Evolutionary conservation across 2,113 vertebrate species (phyloP), one percentile per base, ranked within the genome.

Genomic region (Festucalex cinctus): DNA sequence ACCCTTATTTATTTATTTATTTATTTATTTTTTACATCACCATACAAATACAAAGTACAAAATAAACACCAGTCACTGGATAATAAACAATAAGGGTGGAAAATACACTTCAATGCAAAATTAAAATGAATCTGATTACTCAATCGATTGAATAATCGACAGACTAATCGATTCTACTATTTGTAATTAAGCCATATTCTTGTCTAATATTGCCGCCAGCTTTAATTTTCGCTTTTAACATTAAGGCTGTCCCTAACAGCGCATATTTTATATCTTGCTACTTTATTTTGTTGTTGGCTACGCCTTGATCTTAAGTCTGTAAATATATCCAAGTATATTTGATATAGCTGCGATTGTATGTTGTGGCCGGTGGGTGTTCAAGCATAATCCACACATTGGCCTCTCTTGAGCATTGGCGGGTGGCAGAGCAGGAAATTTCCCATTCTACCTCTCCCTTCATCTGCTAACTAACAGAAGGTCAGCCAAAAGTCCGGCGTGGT

Each of bases 391-490:
- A 26, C 63, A 49, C 35, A 53, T 37, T 70, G 46, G 17, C 13
- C 37, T 79, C 57, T 54, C 16, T 49, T 64, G n/a, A 61, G 64
- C 74, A 73, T 69, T 73, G 77, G 83, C 77, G 75, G 75, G 71
- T 72, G 76, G 70, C 71, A 64, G 68, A 14, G 64, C 77, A 76
- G 74, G 80, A 78, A 79, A 20, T 76, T 71, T 62, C 73, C 78
- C 81, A 46, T 82, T 73, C 66, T 39, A 57, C 69, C 78, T 75
- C 76, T 70, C 68, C 28, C 74, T 84, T 71, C 84, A 88, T 84
- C 84, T 89, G 87, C 84, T 85, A 71, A 80, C 75, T 62, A 46
- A 35, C 68, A 65, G 81, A 90, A 89, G 89, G 89, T 89, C 89
- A 88, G 85, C 87, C 89, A 90, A 87, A 20, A 64, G 84, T 73